A percentile compares a stretch with the other conserved stretches of the same genome.
phyloP scores from a whole-genome alignment of 1,140 invertebrate genomes.

The Heliconius melpomene region DNA sequence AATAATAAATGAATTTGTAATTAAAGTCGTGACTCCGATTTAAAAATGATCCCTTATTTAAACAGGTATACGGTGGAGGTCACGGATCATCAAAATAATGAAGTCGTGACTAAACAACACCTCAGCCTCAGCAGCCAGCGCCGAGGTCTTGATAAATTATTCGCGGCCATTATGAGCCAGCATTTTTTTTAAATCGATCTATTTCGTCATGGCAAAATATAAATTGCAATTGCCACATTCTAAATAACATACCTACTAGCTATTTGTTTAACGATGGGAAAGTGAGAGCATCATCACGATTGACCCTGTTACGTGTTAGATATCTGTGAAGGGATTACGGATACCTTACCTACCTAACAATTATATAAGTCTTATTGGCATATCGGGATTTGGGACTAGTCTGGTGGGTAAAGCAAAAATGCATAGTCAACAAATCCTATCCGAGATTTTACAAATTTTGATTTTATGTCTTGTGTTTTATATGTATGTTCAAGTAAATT shows the following conservation, averaged over 20 bases:
- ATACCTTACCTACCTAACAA: background rate
- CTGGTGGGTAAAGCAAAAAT: too few species aligned
- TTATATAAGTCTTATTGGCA: background rate
- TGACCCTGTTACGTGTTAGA: constrained; percentile 54
- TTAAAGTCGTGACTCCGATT: background rate
- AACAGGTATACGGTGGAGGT: background rate
- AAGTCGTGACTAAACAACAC: constrained; percentile 18
- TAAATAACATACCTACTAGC: constrained; percentile 43
- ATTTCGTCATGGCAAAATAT: constrained; percentile 44
- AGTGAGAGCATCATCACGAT: constrained; percentile 61
- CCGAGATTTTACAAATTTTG: too few species aligned
- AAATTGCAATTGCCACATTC: constrained; percentile 47
- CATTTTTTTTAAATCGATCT: constrained; percentile 18
- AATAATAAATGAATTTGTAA: background rate
- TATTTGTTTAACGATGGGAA: constrained; percentile 49
- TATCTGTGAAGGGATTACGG: constrained; percentile 26
- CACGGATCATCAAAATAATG: constrained; percentile 1
- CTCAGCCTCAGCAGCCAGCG: background rate
- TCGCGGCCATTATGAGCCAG: constrained; percentile 11
- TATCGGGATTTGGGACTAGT: background rate
- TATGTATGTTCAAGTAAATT: too few species aligned
- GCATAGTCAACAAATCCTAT: too few species aligned
- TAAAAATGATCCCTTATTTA: background rate
- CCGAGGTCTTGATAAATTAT: constrained; percentile 24
- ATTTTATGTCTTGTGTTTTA: too few species aligned